These are phyloP conservation scores for Psophia crepitans DNA, from an alignment of 2,113 vertebrate genomes.

Conservation along the genomic window DNA sequence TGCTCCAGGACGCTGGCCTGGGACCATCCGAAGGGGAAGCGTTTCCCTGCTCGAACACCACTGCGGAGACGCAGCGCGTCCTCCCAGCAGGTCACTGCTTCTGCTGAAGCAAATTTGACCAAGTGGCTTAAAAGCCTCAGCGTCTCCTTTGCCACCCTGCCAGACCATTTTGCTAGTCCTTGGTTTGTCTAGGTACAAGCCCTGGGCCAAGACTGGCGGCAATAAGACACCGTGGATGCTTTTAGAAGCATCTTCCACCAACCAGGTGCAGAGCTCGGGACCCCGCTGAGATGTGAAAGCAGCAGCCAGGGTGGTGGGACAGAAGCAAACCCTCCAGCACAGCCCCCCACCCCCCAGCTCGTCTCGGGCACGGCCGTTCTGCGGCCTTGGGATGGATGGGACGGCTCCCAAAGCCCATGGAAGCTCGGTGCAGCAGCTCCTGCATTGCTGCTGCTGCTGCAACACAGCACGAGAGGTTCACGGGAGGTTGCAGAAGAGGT, in stretches of 20 bases:
- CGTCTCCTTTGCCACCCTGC: not conserved
- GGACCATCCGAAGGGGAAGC: not conserved
- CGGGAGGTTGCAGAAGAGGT: rapidly evolving
- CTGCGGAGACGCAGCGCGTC: rapidly evolving
- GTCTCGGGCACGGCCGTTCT: rapidly evolving
- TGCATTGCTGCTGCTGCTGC: not conserved
- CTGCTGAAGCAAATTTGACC: not conserved
- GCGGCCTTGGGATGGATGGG: not conserved
- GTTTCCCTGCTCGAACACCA: rapidly evolving
- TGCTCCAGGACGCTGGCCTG: not conserved
- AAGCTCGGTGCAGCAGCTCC: not conserved
- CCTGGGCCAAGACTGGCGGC: not conserved
- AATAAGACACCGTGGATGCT: rapidly evolving
- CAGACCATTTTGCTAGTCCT: rapidly evolving
- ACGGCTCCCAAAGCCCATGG: not conserved
- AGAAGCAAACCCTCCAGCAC: not conserved
- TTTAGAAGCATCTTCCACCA: not conserved
- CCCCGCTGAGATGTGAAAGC: rapidly evolving
- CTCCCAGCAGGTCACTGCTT: not conserved
- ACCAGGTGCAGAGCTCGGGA: not conserved
- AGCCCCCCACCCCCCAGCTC: too few species aligned
- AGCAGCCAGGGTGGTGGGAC: not conserved
- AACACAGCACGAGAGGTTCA: not conserved
- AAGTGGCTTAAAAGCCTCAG: not conserved
- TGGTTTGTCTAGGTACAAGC: not conserved